phyloP scores from a whole-genome alignment of 2,888 invertebrate genomes.

The Pyrrhopygopsis socrates region DNA sequence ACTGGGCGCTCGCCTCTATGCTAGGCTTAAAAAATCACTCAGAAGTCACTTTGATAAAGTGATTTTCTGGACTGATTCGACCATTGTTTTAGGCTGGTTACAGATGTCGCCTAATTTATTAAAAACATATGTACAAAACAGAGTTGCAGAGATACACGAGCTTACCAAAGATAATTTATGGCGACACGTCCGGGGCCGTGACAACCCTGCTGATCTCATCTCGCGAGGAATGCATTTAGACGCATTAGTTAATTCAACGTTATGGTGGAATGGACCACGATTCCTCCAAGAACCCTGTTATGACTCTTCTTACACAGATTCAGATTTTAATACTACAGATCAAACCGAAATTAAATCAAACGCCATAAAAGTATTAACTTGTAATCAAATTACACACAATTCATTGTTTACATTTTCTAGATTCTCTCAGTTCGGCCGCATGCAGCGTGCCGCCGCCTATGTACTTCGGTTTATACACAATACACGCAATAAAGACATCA shows the following conservation, averaged over 20 bases:
- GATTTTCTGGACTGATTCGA: slow-evolving; percentile 80
- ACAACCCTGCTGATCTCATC: slow-evolving; percentile 14
- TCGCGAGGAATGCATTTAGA: slow-evolving; percentile 24
- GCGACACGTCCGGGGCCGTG: background rate
- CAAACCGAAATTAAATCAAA: slow-evolving; percentile 29
- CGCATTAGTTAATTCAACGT: background rate
- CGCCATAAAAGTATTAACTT: background rate
- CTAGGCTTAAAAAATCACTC: slow-evolving; percentile 57
- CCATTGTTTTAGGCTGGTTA: slow-evolving; percentile 80
- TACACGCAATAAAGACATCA: slow-evolving; percentile 15
- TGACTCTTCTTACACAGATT: slow-evolving; percentile 13
- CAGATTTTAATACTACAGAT: background rate
- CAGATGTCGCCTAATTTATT: slow-evolving; percentile 71
- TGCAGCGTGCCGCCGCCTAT: slow-evolving; percentile 48
- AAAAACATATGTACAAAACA: slow-evolving; percentile 80
- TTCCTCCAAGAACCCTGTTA: background rate
- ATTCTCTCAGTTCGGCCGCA: slow-evolving; percentile 52
- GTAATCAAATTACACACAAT: background rate
- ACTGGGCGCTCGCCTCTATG: slow-evolving; percentile 68
- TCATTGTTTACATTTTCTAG: slow-evolving; percentile 35
- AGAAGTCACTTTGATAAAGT: slow-evolving; percentile 51
- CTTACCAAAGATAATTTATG: slow-evolving; percentile 34
- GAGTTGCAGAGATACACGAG: slow-evolving; percentile 74
- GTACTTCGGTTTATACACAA: slow-evolving; percentile 52
- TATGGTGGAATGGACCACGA: slow-evolving; percentile 44